Base-by-base conservation (phyloP, 1,140 invertebrate species). In the Cotesia vestalis region DNA sequence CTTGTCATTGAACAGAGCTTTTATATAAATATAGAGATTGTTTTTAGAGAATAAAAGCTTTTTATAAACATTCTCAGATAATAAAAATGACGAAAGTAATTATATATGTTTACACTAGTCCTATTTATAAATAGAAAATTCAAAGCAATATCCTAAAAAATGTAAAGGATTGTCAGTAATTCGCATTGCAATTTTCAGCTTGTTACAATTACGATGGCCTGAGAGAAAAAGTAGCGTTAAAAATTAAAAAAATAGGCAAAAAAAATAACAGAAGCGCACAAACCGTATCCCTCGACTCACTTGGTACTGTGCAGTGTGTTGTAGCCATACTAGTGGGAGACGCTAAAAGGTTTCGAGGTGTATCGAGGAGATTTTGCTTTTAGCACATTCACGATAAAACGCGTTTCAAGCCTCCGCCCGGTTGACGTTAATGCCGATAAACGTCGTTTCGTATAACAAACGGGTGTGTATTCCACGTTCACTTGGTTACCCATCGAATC, bases 281-380 rank as follows among this genome's bases (percentile, higher is more conserved):
- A 53, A 61, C 40, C 66, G 52, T 77, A 76, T 78, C 75, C 74
- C 69, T 82, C 80, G 83, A 84, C 81, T 85, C 84, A 85, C 81
- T 83, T 46, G 40, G 40, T 46, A 46, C 40, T 46, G 40, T 46
- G 40, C 5, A 46, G 40, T 46, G 40, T 46, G 40, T 46, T 46
- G 40, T 46, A 46, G 40, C 5, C 40, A 27, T 80, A 83, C 77
- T 40, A 12, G 71, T 60, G 51, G 77, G 76, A 73, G 84, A 83
- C 81, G 83, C 84, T 86, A 86, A 85, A 86, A 86, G 85, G 82
- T 85, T 84, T 80, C 78, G 76, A 81, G 81, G 80, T 82, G 80
- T 85, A 85, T 85, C 83, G 81, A 79, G 79, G 81, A 85, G 84
- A 86, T 86, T 86, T 86, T 83, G 84, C 84, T 86, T 85, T 86